A percentile compares a stretch with the other conserved stretches of the same genome.
Evolutionary conservation across 2,113 vertebrate genomes (phyloP).

Genomic region (Leucopsar rothschildi): DNA sequence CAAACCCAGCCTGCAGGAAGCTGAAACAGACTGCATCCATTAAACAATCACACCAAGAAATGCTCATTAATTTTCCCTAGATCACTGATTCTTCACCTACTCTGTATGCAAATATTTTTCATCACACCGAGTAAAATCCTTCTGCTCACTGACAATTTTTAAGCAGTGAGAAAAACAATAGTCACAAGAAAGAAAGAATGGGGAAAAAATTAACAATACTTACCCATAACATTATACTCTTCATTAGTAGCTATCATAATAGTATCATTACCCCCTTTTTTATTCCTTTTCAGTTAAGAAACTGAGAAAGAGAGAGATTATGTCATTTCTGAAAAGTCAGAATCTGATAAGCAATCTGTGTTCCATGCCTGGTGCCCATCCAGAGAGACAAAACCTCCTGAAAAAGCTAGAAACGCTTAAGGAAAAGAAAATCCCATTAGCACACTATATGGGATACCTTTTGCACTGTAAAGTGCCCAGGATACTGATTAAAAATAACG

Average conservation of each 20-base stretch:
- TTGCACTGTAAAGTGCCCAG: neutral
- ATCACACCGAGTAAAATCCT: neutral
- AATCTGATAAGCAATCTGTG: neutral
- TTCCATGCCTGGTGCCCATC: neutral
- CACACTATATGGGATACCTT: neutral
- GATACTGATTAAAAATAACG: neutral
- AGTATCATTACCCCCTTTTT: accelerated
- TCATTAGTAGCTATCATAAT: neutral
- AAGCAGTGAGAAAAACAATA: neutral
- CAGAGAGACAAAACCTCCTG: neutral
- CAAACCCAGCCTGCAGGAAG: neutral
- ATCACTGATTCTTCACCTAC: neutral
- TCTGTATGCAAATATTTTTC: neutral
- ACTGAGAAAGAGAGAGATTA: neutral
- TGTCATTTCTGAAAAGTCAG: neutral
- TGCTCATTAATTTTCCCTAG: neutral
- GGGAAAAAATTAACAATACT: neutral
- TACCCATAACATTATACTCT: neutral
- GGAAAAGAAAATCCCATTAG: neutral
- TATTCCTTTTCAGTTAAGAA: neutral
- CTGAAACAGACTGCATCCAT: neutral
- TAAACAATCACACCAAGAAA: neutral
- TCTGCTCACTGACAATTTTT: neutral
- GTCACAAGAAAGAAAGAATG: neutral
- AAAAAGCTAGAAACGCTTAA: neutral